Evolutionary conservation across 2,797 vertebrate species (phyloP).

Genomic region (Pogoniulus pusillus): DNA sequence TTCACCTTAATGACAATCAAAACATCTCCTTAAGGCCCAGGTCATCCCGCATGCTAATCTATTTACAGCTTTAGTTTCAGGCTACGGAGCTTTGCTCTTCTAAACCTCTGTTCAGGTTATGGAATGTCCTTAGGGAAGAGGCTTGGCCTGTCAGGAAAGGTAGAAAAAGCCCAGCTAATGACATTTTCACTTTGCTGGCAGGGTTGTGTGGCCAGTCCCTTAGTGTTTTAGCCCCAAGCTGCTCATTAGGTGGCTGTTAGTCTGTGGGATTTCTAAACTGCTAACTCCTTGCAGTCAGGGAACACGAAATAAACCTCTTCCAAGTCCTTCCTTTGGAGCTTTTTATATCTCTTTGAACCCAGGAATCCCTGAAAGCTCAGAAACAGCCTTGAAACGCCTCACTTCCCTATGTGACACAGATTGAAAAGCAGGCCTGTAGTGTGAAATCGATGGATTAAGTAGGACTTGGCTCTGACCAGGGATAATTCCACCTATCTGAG

Average conservation of each 20-base stretch:
- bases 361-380: background rate
- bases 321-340: fast-evolving
- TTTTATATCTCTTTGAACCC: background rate
- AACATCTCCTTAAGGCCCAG: background rate
- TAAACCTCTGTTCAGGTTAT: background rate
- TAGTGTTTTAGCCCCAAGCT: constrained; percentile 4
- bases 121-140: constrained; percentile 1
- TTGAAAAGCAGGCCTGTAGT: background rate
- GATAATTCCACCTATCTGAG: background rate
- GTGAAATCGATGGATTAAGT: background rate
- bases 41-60: background rate
- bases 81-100: background rate
- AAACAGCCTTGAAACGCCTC: background rate
- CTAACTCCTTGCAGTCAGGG: background rate
- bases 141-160: background rate
- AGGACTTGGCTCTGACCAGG: background rate
- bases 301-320: background rate
- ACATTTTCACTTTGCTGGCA: background rate
- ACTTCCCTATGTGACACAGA: background rate
- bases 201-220: background rate
- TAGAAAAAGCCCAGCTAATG: background rate
- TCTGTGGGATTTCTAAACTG: constrained; percentile 2
- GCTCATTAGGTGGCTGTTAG: background rate
- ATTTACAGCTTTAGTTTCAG: background rate
- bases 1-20: background rate